A percentile compares a stretch with the other conserved stretches of the same genome.
Conservation (phyloP, 2,797 vertebrate genomes). For the Todus mexicanus region DNA sequence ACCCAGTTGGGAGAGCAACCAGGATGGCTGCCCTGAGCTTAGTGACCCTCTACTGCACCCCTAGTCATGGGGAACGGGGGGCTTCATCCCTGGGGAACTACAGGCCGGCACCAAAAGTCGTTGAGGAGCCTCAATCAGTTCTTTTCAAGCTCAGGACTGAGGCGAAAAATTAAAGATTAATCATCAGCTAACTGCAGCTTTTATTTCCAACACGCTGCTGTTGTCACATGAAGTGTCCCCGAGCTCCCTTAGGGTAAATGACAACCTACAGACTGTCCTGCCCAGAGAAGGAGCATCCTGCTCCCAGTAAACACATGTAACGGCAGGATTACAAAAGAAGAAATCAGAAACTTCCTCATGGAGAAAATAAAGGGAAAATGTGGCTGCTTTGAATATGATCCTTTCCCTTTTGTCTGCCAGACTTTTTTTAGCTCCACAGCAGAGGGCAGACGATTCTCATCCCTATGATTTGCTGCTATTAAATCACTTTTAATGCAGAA, state of each 20-base stretch:
- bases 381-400: not conserved
- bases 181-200: not conserved
- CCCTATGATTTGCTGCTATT: not conserved
- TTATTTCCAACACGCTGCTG: not conserved
- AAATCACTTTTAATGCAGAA: not conserved
- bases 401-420: not conserved
- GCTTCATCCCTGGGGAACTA: accelerated
- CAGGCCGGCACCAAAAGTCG: accelerated
- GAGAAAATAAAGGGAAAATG: not conserved
- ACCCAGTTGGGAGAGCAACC: not conserved
- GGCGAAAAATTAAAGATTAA: not conserved
- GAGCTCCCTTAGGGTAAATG: not conserved
- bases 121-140: not conserved
- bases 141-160: not conserved
- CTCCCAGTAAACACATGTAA: not conserved
- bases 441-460: conserved; percentile 4
- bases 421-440: not conserved
- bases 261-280: accelerated
- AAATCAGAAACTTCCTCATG: not conserved
- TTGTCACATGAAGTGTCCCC: accelerated
- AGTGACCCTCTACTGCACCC: accelerated
- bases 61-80: accelerated
- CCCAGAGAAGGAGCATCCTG: not conserved
- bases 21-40: not conserved
- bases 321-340: not conserved